A percentile compares a stretch with the other conserved stretches of the same genome.
phyloP scores from a whole-genome alignment of 2,888 invertebrate genomes.

The Myathropa florea region DNA sequence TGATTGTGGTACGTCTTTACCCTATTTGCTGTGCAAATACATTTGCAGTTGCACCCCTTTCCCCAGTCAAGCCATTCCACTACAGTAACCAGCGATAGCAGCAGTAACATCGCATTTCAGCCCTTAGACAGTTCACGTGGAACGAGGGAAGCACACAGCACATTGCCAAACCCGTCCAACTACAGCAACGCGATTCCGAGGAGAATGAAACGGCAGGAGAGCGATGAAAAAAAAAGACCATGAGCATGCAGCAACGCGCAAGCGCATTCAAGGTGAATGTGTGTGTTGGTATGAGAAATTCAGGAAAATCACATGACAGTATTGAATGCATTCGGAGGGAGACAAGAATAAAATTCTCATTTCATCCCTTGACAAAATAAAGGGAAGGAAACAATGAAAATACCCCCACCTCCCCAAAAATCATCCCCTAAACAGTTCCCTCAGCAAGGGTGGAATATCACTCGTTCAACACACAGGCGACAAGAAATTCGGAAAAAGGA shows the following conservation, averaged over 20 bases:
- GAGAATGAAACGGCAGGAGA: not conserved
- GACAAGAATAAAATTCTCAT: constrained; percentile 39
- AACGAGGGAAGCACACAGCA: not conserved
- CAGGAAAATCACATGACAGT: constrained; percentile 62
- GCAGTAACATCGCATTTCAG: not conserved
- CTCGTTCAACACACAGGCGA: not conserved
- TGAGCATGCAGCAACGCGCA: constrained; percentile 59
- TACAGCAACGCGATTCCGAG: constrained; percentile 7
- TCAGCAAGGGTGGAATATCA: constrained; percentile 10
- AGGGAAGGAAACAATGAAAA: constrained; percentile 55
- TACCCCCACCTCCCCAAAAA: not conserved
- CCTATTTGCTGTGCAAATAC: constrained; percentile 14
- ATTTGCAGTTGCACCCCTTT: not conserved
- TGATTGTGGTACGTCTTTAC: constrained; percentile 10
- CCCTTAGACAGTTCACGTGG: not conserved
- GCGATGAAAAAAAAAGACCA: constrained; percentile 33
- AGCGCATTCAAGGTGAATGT: constrained; percentile 38
- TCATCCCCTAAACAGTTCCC: constrained; percentile 46
- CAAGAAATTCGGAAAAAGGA: not conserved
- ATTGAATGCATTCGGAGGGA: constrained; percentile 6
- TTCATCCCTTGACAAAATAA: constrained; percentile 39
- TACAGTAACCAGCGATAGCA: not conserved
- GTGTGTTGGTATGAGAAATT: constrained; percentile 48
- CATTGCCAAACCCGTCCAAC: not conserved
- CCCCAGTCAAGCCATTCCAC: constrained; percentile 6